Conservation (phyloP, 1,140 invertebrate species). For the Drosophila ficusphila region DNA sequence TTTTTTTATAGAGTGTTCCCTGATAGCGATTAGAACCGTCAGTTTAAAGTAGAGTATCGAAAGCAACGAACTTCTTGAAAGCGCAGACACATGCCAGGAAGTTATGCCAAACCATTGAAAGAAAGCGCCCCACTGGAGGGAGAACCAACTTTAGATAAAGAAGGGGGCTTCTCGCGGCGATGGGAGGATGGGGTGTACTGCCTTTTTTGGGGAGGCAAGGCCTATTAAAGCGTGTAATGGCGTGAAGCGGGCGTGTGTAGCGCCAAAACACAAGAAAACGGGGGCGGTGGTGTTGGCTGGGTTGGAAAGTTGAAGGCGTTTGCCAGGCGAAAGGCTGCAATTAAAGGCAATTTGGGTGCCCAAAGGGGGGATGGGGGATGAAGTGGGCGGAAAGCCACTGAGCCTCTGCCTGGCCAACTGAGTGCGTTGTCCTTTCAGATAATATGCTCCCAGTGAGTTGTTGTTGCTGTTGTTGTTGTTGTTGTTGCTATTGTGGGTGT, state of each 20-base stretch:
- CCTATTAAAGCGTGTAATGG: conserved; percentile 81
- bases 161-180: neutral
- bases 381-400: conserved; percentile 23
- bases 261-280: conserved; percentile 42
- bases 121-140: conserved; percentile 18
- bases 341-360: conserved; percentile 75
- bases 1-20: neutral
- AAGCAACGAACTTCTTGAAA: conserved; percentile 59
- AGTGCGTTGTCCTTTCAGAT: conserved; percentile 75
- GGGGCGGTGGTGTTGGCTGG: conserved; percentile 6
- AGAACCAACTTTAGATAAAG: conserved; percentile 6
- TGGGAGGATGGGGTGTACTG: conserved; percentile 1
- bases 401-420: conserved; percentile 28
- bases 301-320: conserved; percentile 47
- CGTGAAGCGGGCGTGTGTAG: conserved; percentile 67
- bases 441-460: conserved; percentile 46
- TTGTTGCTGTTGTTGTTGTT: conserved; percentile 16
- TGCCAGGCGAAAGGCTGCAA: conserved; percentile 66
- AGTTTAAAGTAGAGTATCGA: conserved; percentile 13
- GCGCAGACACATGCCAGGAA: conserved; percentile 68
- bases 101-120: conserved; percentile 40
- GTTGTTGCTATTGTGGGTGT: conserved; percentile 11
- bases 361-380: neutral
- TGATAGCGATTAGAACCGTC: neutral
- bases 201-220: conserved; percentile 28